Conservation (phyloP, 2,888 invertebrate genomes). For the Agrotis ipsilon region DNA sequence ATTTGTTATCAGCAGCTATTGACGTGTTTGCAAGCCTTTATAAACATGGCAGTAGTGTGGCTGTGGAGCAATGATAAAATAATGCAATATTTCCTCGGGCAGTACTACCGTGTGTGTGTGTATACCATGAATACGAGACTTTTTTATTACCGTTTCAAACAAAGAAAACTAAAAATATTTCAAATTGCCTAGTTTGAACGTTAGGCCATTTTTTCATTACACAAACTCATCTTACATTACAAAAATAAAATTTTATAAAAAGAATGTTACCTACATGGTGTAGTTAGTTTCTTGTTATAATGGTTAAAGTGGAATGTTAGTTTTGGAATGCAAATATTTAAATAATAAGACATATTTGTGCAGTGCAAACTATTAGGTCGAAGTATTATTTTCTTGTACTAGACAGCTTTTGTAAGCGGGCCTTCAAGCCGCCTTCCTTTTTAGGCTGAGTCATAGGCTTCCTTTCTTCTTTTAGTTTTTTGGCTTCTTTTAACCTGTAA, state of each 20-base stretch:
- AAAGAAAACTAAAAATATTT: conserved; percentile 7
- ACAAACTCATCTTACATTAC: conserved; percentile 38
- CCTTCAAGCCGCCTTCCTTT: conserved; percentile 93
- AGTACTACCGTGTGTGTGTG: too few relatives aligned
- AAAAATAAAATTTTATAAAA: conserved; percentile 36
- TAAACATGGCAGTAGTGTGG: too few relatives aligned
- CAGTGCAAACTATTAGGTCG: conserved; percentile 40
- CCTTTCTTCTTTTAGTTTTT: conserved; percentile 91
- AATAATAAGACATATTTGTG: conserved; percentile 55
- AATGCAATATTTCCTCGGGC: too few relatives aligned
- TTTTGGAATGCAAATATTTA: conserved; percentile 50
- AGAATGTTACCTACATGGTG: conserved; percentile 32
- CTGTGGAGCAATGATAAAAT: too few relatives aligned
- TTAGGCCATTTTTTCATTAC: conserved; percentile 55
- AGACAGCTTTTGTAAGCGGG: conserved; percentile 92
- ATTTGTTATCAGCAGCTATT: too few relatives aligned
- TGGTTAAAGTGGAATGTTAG: conserved; percentile 52
- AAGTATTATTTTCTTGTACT: conserved; percentile 77
- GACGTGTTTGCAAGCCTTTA: too few relatives aligned
- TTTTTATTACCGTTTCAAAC: neutral
- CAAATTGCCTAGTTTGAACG: neutral
- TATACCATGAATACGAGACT: too few relatives aligned
- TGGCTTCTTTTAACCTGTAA: conserved; percentile 91
- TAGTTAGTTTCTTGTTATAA: conserved; percentile 29
- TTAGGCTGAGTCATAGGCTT: conserved; percentile 91